Evolutionary conservation across 1,140 invertebrate species (phyloP).

Genomic region (Ceratitis capitata): DNA sequence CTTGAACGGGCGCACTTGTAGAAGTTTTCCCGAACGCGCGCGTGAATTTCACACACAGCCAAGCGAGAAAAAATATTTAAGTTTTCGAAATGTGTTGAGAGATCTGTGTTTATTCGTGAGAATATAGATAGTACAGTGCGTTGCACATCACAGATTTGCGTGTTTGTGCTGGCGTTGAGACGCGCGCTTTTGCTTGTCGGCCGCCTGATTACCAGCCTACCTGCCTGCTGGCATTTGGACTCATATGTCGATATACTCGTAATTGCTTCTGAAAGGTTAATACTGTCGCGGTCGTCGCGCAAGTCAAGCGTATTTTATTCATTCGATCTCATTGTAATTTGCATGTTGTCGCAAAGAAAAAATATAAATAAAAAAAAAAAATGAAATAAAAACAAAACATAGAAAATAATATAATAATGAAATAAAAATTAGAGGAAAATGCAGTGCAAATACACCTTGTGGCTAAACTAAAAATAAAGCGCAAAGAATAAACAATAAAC

Average conservation of each 20-base stretch:
- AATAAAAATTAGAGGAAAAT: not conserved
- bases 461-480: not conserved
- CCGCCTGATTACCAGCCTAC: no score
- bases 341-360: not conserved
- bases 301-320: not conserved
- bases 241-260: not conserved
- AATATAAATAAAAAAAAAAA: not conserved
- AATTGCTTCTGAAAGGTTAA: not conserved
- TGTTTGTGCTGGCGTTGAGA: not conserved
- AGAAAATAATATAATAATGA: no score
- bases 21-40: not conserved
- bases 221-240: not conserved
- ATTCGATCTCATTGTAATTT: constrained; percentile 10
- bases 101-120: not conserved
- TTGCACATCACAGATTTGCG: not conserved
- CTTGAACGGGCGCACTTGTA: not conserved
- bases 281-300: not conserved
- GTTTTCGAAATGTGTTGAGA: not conserved
- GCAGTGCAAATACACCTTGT: not conserved
- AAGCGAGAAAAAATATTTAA: not conserved
- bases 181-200: no score
- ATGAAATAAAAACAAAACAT: no score
- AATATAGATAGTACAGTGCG: not conserved
- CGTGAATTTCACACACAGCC: not conserved
- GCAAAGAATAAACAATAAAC: constrained; percentile 5